phyloP scores from a whole-genome alignment of 2,113 vertebrate genomes.

The Thymallus thymallus region DNA sequence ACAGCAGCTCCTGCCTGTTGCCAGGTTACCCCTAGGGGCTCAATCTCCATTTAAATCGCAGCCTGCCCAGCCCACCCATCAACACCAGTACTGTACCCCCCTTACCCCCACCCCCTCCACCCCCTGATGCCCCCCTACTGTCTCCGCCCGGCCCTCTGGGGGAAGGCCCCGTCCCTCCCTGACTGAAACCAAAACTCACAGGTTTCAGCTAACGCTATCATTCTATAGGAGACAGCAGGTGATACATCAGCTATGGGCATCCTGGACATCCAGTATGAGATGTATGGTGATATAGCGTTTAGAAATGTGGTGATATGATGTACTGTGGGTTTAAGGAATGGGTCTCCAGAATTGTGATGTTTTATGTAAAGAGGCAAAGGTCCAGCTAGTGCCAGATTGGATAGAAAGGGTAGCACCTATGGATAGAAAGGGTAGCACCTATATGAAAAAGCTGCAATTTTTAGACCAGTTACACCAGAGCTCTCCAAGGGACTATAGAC shows the following conservation, averaged over 20 bases:
- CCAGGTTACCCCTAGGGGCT: slow-evolving; percentile 73
- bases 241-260: slow-evolving; percentile 23
- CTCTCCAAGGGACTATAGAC: slow-evolving; percentile 11
- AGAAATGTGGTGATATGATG: slow-evolving; percentile 11
- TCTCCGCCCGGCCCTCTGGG: neutral
- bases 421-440: too few relatives aligned
- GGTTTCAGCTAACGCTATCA: slow-evolving; percentile 1
- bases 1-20: slow-evolving; percentile 75
- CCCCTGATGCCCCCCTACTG: too few relatives aligned
- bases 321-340: too few relatives aligned
- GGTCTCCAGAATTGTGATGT: too few relatives aligned
- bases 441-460: neutral
- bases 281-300: slow-evolving; percentile 29
- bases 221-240: slow-evolving; percentile 50
- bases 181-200: neutral
- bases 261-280: too few relatives aligned
- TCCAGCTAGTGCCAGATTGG: too few relatives aligned
- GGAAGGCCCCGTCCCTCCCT: slow-evolving; percentile 9
- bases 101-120: neutral
- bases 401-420: too few relatives aligned
- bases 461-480: neutral
- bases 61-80: slow-evolving; percentile 56
- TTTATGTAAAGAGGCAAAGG: too few relatives aligned
- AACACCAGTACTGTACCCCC: slow-evolving; percentile 53
- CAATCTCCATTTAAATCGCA: slow-evolving; percentile 72